phyloP scores from a whole-genome alignment of 2,888 invertebrate genomes.

The Ischnura elegans region DNA sequence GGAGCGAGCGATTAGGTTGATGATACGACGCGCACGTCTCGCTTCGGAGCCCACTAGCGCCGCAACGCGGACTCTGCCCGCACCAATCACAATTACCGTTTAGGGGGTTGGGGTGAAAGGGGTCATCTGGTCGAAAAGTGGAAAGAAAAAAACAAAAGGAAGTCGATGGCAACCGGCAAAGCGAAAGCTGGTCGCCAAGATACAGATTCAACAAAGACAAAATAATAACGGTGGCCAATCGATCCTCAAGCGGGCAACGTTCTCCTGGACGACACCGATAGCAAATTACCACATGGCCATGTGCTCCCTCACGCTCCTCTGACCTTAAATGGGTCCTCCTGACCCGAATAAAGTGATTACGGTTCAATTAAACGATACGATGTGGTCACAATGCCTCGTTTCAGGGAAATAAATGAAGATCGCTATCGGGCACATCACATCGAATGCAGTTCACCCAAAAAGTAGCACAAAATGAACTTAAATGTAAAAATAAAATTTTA shows the following conservation, averaged over 20 bases:
- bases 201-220: neutral
- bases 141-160: neutral
- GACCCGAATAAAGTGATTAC: conserved; percentile 12
- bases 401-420: neutral
- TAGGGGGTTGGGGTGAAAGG: too few relatives aligned
- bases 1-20: neutral
- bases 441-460: too few relatives aligned
- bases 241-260: neutral
- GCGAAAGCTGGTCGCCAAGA: neutral
- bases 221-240: neutral
- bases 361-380: neutral
- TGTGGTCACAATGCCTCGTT: neutral
- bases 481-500: too few relatives aligned
- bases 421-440: neutral
- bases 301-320: neutral
- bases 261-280: neutral
- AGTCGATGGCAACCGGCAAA: neutral
- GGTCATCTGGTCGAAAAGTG: neutral
- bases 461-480: too few relatives aligned
- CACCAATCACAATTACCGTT: conserved; percentile 3
- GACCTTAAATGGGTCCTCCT: neutral
- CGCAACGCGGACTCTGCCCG: neutral
- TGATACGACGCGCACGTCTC: neutral
- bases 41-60: neutral
- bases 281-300: neutral